Percentiles rank a stretch among this genome's conserved stretches.
phyloP scores from a whole-genome alignment of 1,140 invertebrate species.

The Lepidurus arcticus region DNA sequence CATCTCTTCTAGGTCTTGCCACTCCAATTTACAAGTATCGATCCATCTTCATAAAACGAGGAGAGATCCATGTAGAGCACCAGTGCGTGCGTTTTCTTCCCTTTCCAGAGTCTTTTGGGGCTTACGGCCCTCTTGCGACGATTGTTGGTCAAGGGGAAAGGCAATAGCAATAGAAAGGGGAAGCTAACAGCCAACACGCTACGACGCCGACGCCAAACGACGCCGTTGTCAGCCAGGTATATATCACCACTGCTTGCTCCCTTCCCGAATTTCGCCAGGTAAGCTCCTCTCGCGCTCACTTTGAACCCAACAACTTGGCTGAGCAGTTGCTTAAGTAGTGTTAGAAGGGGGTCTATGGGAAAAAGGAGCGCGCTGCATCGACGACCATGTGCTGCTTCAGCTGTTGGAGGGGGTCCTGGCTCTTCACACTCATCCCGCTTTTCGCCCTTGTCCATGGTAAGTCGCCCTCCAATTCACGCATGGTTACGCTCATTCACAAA shows the following conservation, averaged over 20 bases:
- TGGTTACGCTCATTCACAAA: not conserved
- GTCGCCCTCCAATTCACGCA: not conserved
- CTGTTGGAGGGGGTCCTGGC: not conserved
- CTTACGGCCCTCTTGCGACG: not conserved
- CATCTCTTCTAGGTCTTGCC: not conserved
- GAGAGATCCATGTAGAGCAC: not conserved
- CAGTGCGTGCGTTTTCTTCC: conserved; percentile 12
- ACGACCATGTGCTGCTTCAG: conserved; percentile 9
- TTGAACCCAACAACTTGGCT: conserved; percentile 1
- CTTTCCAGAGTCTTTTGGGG: not conserved
- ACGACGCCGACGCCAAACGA: conserved; percentile 7
- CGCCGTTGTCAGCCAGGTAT: not conserved
- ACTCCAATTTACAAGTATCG: conserved; percentile 18
- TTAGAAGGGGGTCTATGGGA: not conserved
- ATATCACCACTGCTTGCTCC: conserved; percentile 12
- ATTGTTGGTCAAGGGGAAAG: not conserved
- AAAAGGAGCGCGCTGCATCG: not conserved
- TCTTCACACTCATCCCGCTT: not conserved
- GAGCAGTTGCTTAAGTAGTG: not conserved
- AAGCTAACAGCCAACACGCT: not conserved
- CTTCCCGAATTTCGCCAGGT: not conserved
- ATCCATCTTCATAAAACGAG: conserved; percentile 6
- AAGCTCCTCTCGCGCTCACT: conserved; percentile 12
- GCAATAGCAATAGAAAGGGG: not conserved
- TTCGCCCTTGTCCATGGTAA: conserved; percentile 2